Evolutionary conservation across 2,113 vertebrate genomes (phyloP), one percentile per base, ranked within the genome.

Genomic region (Anguilla rostrata): DNA sequence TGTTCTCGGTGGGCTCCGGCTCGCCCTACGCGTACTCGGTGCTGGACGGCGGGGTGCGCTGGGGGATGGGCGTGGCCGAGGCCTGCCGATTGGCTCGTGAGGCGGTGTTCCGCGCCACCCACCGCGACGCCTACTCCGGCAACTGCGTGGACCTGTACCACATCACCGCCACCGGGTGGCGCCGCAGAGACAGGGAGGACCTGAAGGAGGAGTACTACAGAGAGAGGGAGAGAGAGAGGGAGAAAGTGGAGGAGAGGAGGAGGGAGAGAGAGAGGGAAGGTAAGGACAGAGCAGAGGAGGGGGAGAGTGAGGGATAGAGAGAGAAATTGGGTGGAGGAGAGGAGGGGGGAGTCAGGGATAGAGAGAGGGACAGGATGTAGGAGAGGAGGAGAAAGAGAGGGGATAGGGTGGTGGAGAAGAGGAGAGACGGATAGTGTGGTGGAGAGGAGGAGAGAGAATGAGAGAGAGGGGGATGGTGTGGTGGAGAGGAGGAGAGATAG

Each of bases 1-100:
- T 97, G 0, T 95, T 98, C 12, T 96, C 97, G 0, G 97, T 97
- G 56, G 97, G 96, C n/a, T 98, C 97, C 0, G 97, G 97, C 1
- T 97, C 97, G 34, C 96, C 96, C 11, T 97, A 97, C 15, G 97
- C 97, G 80, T 97, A 96, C 1, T 94, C 95, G 0, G 92, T 97
- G 84, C 90, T 98, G 29, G 96, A 97, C 56, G 86, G 86, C 0
- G 90, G 90, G 15, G 94, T 96, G 87, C 94, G 71, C 82, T 95
- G 94, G 41, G 92, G 88, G 85, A 91, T 97, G 92, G 95, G 89
- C 80, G 88, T 91, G 41, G 84, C 91, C 1, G 96, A 97, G 78
- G 97, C 97, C 26, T 89, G 96, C 0, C 80, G 89, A 5, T 90
- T 97, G 88, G 97, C 96, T 63, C 94, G 95, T 90, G 88, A 95